Percentiles rank a stretch among this genome's conserved stretches.
These are phyloP conservation scores for Gracilinanus agilis DNA, from an alignment of 2,113 vertebrate genomes.

Conservation along the genomic window DNA sequence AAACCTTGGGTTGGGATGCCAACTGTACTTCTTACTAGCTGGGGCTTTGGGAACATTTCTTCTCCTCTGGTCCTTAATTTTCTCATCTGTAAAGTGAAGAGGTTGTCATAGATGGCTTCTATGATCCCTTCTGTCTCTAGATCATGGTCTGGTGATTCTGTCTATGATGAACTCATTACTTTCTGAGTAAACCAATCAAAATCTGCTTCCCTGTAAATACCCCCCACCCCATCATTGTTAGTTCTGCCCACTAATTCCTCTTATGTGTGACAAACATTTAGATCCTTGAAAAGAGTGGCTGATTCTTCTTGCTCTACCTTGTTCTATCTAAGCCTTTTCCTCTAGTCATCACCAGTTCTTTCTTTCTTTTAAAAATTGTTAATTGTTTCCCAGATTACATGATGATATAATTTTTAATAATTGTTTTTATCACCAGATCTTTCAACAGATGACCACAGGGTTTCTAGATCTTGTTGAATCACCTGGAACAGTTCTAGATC, in stretches of 20 bases:
- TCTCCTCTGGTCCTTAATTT: background rate
- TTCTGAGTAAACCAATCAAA: background rate
- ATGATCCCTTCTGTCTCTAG: background rate
- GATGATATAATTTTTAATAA: no score
- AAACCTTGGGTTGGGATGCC: background rate
- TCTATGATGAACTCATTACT: background rate
- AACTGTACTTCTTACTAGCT: background rate
- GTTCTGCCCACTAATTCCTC: background rate
- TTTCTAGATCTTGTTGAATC: no score
- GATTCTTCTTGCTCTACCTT: background rate
- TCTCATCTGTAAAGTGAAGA: background rate
- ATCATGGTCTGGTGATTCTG: background rate
- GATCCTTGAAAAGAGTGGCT: background rate
- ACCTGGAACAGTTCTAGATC: no score
- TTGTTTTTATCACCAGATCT: no score
- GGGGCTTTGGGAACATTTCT: background rate
- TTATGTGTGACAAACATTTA: background rate
- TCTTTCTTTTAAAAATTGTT: no score
- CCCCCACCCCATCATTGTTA: no score
- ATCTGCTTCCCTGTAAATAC: background rate
- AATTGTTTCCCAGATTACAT: no score
- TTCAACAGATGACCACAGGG: no score
- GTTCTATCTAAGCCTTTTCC: background rate
- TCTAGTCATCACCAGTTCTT: no score
- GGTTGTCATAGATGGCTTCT: no score